These are phyloP conservation scores for Picathartes gymnocephalus DNA, from an alignment of 2,113 vertebrate genomes.

Conservation along the genomic window DNA sequence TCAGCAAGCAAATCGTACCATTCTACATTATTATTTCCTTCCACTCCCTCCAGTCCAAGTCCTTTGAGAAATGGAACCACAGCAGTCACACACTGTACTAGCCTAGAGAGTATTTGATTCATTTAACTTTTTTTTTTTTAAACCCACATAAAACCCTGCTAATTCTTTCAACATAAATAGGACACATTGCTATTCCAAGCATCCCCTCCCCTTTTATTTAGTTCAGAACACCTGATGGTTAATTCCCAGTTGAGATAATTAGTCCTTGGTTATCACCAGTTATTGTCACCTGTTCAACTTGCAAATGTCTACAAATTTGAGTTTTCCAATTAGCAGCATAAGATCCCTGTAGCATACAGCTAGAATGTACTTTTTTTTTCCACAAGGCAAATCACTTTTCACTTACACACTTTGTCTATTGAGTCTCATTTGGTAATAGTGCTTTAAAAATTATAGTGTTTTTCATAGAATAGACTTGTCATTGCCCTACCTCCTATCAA, in stretches of 20 bases:
- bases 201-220: conserved; percentile 22
- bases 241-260: conserved; percentile 39
- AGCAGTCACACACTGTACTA: neutral
- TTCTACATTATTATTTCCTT: neutral
- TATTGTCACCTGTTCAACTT: conserved; percentile 54
- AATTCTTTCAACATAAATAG: conserved; percentile 18
- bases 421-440: conserved; percentile 48
- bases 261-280: conserved; percentile 40
- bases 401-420: conserved; percentile 33
- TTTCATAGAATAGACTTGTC: conserved; percentile 46
- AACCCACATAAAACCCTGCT: neutral
- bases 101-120: neutral
- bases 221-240: conserved; percentile 22
- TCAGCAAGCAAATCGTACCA: neutral
- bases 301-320: conserved; percentile 34
- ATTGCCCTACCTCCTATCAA: conserved; percentile 44
- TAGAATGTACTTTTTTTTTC: neutral
- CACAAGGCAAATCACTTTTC: conserved; percentile 34
- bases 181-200: neutral
- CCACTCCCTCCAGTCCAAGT: neutral
- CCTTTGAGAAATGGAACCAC: neutral
- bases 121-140: neutral
- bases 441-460: conserved; percentile 49
- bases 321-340: conserved; percentile 40
- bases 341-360: neutral